Evolutionary conservation across 2,113 vertebrate genomes (phyloP), one percentile per base, ranked within the genome.

Genomic region (Haplochromis vanheusdeni): DNA sequence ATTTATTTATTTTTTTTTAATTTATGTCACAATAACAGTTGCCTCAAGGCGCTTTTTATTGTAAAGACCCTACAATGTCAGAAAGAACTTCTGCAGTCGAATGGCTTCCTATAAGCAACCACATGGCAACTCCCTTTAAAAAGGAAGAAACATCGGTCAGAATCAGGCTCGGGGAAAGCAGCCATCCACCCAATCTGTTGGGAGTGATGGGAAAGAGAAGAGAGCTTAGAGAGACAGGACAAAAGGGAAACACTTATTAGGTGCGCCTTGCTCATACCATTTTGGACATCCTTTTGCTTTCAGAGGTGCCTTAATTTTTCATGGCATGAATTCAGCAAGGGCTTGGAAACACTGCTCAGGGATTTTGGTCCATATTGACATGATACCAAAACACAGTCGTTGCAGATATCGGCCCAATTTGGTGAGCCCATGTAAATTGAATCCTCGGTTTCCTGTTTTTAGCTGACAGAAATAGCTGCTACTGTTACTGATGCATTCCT

Each of bases 331-430:
- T 75, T 75, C 42, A 75, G 26, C 23, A 31, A 31, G 42, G 42
- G 4, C 9, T 12, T 75, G 42, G 9, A 31, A 75, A 47, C 42
- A 12, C 40, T 47, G 14, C 70, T 75, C 1, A 2, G 23, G 16
- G 40, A 28, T 49, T 75, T 75, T 47, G 70, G 70, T 49, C 42
- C 3, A 75, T 49, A 12, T 68, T 68, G 62, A 68, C 62, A 40
- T 68, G 35, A 40, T 68, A 21, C 7, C 11, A 68, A 40, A 40
- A 21, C 62, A 68, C 19, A 40, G 62, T 68, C 40, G 62, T 2
- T 4, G 35, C 62, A 68, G 62, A 68, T 68, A 40, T 68, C 2
- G 4, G 19, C 62, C 5, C 21, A 45, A 45, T 73, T 73, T 73
- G 68, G 40, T 26, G 40, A 73, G 5, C 5, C n/a, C 13, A 5